Base-by-base conservation (phyloP, 2,797 vertebrate species). In the Pyrrhura leucotis region DNA sequence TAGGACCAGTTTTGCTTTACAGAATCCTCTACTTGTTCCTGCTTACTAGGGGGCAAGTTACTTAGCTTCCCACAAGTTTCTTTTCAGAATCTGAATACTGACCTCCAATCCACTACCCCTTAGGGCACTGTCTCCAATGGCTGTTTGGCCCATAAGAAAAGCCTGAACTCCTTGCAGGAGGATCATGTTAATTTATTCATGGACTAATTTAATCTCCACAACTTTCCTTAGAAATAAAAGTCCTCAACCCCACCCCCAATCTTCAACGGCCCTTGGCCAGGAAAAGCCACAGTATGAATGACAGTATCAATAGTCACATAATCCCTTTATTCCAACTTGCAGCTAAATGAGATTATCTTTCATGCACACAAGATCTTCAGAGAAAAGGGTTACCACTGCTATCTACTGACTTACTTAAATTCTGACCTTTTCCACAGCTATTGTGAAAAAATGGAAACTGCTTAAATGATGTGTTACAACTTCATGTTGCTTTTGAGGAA, bases 331-430 rank as follows among this genome's bases (percentile, higher is more conserved):
- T 56, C 59, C 42, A 87, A 51, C 4, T 53, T 84, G 23, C 31
- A 76, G 33, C 39, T 48, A 45, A 23, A 40, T 45, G 25, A 62
- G 21, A 67, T 44, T 44, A 76, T 25, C 44, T 42, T 85, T 59
- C 44, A 47, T 0, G 2, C 9, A 35, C 4, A 13, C 14, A 28
- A 25, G 35, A 25, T 39, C 42, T 37, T 47, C 8, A 2, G 44
- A 72, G 33, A 67, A 51, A 89, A 74, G 39, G 19, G 39, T 48
- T 59, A 63, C 12, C 20, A 12, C 1, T 3, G 20, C 50, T 56
- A 51, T 16, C 62, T 65, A 21, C 2, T 42, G 51, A 67, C 28
- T 48, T 63, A 25, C 35, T 73, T 51, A 73, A 89, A 89, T 37
- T 45, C 47, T 53, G n/a, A 61, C 39, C 54, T 59, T 71, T 78